Percentiles rank a stretch among this genome's conserved stretches.
These are phyloP conservation scores for Leptogaster cylindrica DNA, from an alignment of 2,888 invertebrate species.

Conservation along the genomic window DNA sequence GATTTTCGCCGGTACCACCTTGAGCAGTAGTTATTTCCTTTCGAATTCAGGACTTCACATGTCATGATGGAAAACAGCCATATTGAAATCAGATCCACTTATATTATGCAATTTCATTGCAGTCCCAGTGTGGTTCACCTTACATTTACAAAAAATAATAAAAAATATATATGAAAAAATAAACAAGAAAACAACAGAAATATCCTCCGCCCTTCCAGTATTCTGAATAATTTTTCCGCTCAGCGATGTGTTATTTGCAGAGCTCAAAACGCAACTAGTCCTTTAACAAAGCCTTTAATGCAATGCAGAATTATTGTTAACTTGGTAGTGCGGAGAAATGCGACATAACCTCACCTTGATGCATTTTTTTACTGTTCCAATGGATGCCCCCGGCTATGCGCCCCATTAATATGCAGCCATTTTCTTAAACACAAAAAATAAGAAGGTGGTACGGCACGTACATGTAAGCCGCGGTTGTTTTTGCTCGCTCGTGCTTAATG, in stretches of 20 bases:
- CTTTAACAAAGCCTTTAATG: conserved; percentile 15
- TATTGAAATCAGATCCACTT: conserved; percentile 25
- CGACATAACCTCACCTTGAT: conserved; percentile 11
- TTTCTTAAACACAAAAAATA: conserved; percentile 9
- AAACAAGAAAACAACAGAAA: background rate
- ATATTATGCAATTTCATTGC: conserved; percentile 17
- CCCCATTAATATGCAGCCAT: too few relatives aligned
- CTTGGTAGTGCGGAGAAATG: background rate
- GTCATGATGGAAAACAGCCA: conserved; percentile 15
- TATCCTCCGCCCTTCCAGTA: background rate
- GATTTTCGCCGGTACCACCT: conserved; percentile 21
- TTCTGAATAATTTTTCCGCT: background rate
- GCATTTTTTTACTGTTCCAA: background rate
- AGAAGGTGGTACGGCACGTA: conserved; percentile 25
- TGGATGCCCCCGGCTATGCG: background rate
- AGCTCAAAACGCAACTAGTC: conserved; percentile 29
- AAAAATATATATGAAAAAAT: background rate
- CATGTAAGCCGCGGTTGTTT: conserved; percentile 16
- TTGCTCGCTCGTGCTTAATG: conserved; percentile 29
- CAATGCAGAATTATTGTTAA: conserved; percentile 17
- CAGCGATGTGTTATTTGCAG: conserved; percentile 26
- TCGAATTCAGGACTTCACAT: background rate
- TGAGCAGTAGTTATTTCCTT: conserved; percentile 6
- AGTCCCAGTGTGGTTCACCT: background rate
- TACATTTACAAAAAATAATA: background rate